A percentile compares a stretch with the other conserved stretches of the same genome.
phyloP scores from a whole-genome alignment of 2,888 invertebrate species.

The Molanna angustata region DNA sequence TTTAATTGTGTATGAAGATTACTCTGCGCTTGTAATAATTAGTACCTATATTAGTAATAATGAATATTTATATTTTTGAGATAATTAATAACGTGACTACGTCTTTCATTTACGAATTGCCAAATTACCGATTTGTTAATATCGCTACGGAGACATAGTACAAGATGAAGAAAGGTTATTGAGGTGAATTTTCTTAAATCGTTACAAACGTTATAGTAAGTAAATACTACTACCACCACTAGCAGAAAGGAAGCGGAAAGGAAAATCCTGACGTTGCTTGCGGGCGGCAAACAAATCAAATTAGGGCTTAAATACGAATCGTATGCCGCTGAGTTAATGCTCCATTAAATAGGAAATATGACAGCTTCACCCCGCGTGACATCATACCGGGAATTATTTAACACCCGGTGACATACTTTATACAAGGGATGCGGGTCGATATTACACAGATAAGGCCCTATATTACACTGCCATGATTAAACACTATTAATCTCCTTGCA shows the following conservation, averaged over 20 bases:
- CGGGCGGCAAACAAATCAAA: conserved; percentile 22
- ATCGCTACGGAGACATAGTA: no score
- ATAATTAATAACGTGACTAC: no score
- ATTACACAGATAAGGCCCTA: conserved; percentile 14
- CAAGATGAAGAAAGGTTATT: not conserved
- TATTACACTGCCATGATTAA: no score
- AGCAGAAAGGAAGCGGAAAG: not conserved
- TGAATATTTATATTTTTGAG: no score
- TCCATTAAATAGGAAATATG: conserved; percentile 25
- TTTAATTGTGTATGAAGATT: no score
- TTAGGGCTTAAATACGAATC: conserved; percentile 18
- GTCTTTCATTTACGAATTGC: no score
- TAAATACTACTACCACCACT: not conserved
- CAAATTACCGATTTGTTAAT: no score
- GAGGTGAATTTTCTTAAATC: not conserved
- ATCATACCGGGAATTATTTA: conserved; percentile 24
- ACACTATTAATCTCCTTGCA: no score
- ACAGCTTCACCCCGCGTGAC: conserved; percentile 18
- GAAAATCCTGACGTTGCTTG: conserved; percentile 5
- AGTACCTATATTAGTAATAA: no score
- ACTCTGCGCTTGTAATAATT: no score
- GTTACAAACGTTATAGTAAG: not conserved
- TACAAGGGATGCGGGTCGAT: conserved; percentile 8
- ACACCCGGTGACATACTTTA: not conserved
- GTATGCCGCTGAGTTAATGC: conserved; percentile 21